phyloP scores from a whole-genome alignment of 1,140 invertebrate species.

The Drosophila trapezifrons region DNA sequence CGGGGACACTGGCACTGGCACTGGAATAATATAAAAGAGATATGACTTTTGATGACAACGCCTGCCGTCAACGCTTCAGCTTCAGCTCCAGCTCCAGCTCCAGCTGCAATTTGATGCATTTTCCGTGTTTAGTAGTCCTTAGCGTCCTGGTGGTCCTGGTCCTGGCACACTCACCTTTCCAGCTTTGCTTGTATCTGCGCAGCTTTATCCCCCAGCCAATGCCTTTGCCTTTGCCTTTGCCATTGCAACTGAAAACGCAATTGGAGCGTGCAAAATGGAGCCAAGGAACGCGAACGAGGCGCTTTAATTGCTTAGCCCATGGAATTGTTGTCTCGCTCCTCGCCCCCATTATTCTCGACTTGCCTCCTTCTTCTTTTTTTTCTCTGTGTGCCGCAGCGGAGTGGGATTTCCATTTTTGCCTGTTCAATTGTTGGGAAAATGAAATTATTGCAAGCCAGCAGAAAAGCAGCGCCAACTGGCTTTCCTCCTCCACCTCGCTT shows the following conservation, averaged over 20 bases:
- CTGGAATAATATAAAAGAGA: constrained; percentile 73
- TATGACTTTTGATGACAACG: constrained; percentile 75
- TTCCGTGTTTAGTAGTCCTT: constrained; percentile 60
- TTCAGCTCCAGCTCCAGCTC: constrained; percentile 12
- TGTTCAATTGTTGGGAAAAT: constrained; percentile 71
- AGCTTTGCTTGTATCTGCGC: neutral
- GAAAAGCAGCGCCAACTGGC: constrained; percentile 36
- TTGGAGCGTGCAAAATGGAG: constrained; percentile 37
- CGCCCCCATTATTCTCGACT: neutral
- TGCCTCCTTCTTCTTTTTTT: too few relatives aligned
- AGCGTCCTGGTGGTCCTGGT: constrained; percentile 3
- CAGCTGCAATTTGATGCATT: constrained; percentile 65
- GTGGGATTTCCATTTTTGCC: constrained; percentile 36
- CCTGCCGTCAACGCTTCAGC: too few relatives aligned
- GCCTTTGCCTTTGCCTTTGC: neutral
- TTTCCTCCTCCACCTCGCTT: too few relatives aligned
- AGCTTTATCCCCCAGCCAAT: neutral
- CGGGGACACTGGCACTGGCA: neutral
- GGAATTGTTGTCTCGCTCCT: constrained; percentile 23
- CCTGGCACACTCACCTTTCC: constrained; percentile 15
- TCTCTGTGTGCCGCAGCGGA: neutral
- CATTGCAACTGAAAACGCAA: constrained; percentile 46
- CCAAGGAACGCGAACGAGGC: constrained; percentile 32
- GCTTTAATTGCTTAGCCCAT: constrained; percentile 44
- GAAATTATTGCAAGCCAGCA: constrained; percentile 67